Evolutionary conservation across 2,797 vertebrate species (phyloP), one percentile per base, ranked within the genome.

Genomic region (Poeciliopsis presidionis): DNA sequence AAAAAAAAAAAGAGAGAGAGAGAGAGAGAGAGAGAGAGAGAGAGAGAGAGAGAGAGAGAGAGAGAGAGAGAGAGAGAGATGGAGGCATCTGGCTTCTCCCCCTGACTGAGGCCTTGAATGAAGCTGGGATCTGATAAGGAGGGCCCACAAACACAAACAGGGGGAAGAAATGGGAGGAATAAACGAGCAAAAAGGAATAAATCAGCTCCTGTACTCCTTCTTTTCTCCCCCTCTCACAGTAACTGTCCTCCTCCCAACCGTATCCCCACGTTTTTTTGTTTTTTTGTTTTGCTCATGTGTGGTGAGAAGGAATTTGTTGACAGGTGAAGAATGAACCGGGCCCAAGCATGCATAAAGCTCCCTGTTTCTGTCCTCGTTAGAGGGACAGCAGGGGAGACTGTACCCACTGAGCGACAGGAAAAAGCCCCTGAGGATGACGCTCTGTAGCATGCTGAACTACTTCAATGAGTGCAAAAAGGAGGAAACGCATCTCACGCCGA

Each of bases 71-170:
- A 91, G 90, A 86, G 84, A 88, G 89, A 92, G 88, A 88, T 47
- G 76, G 85, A 86, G 86, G 92, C 84, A 83, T 84, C 90, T 88
- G 90, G 88, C 86, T 92, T 90, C 92, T 87, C 92, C 90, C 86
- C 86, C 86, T 88, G 87, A 91, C 87, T 78, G 85, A 91, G 85
- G 89, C 88, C 83, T 78, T 90, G 90, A 93, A 94, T 90, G 88
- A 88, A 88, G 84, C 87, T 72, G 69, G 78, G 91, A 95, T 95
- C 94, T 94, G 93, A 95, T 94, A 94, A 95, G 92, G 84, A 86
- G 83, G 87, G 81, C 84, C 87, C 89, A 86, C 88, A 92, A 93
- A 94, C 89, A 94, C 90, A 93, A 93, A 93, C 91, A 94, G 89
- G 79, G 6, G 78, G 61, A 84, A 89, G 84, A 87, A 90, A 90